Evolutionary conservation across 2,888 invertebrate genomes (phyloP).

Genomic region (Amphipyra berbera): DNA sequence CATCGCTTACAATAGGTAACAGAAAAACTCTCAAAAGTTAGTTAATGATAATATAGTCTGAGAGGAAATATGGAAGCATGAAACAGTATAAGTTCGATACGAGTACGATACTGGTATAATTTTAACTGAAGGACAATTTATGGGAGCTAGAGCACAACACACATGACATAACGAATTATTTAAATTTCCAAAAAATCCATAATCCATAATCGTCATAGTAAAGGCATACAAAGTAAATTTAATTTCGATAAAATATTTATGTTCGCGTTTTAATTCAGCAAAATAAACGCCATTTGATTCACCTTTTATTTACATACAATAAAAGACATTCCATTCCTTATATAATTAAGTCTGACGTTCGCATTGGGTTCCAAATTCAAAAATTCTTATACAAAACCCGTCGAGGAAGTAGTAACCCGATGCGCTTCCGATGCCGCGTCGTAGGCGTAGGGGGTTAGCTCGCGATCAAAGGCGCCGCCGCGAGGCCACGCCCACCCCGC

Average conservation of each 20-base stretch:
- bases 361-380: slow-evolving; percentile 54
- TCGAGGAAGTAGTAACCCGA: slow-evolving; percentile 68
- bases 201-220: no score
- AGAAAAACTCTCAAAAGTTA: no score
- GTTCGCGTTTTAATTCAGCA: slow-evolving; percentile 16
- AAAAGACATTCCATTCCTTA: slow-evolving; percentile 47
- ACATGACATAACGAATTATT: no score
- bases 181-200: no score
- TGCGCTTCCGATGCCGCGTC: slow-evolving; percentile 60
- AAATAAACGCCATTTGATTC: slow-evolving; percentile 54
- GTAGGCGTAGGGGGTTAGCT: slow-evolving; percentile 61
- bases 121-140: no score
- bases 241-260: slow-evolving; percentile 39
- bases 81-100: no score
- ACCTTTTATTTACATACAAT: slow-evolving; percentile 50
- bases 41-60: no score
- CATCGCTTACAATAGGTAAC: no score
- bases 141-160: no score
- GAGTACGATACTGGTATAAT: no score
- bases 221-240: slow-evolving; percentile 8
- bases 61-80: no score
- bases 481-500: slow-evolving; percentile 53
- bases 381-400: slow-evolving; percentile 34
- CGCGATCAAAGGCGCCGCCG: slow-evolving; percentile 58
- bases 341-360: slow-evolving; percentile 53